Percentiles rank a stretch among this genome's conserved stretches.
Evolutionary conservation across 2,113 vertebrate species (phyloP).

Genomic region (Anser brachyrhynchus): DNA sequence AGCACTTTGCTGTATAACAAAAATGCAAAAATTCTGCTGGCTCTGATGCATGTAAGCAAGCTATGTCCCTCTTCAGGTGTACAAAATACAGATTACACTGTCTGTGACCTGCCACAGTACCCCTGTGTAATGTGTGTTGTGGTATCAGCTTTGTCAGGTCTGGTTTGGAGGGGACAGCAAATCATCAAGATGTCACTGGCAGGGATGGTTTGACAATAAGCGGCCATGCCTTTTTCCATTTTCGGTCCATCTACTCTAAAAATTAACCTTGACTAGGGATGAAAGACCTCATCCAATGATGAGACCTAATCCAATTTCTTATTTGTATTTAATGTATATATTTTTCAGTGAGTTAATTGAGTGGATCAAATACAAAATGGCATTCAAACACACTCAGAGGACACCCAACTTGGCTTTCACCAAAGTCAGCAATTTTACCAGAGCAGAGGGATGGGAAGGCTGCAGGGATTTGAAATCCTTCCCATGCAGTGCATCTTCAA

Average conservation of each 20-base stretch:
- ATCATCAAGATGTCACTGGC: background rate
- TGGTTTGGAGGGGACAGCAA: background rate
- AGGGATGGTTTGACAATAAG: background rate
- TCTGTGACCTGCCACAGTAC: background rate
- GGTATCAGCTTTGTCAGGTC: fast-evolving
- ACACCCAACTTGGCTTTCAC: background rate
- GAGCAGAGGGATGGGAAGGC: background rate
- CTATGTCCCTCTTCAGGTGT: background rate
- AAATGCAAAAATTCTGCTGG: fast-evolving
- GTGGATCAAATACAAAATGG: background rate
- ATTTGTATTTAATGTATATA: background rate
- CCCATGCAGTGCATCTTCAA: background rate
- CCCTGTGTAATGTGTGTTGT: background rate
- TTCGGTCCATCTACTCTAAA: background rate
- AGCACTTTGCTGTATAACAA: background rate
- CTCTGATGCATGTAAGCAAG: background rate
- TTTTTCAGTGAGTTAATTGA: background rate
- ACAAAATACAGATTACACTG: background rate
- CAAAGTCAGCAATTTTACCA: background rate
- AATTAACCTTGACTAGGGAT: background rate
- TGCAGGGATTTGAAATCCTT: background rate
- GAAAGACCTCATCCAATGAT: background rate
- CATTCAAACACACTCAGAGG: background rate
- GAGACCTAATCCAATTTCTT: background rate
- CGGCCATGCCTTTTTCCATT: background rate